phyloP scores from a whole-genome alignment of 35 echinoderm and acorn worm genomes.

The Chiridota heheva region DNA sequence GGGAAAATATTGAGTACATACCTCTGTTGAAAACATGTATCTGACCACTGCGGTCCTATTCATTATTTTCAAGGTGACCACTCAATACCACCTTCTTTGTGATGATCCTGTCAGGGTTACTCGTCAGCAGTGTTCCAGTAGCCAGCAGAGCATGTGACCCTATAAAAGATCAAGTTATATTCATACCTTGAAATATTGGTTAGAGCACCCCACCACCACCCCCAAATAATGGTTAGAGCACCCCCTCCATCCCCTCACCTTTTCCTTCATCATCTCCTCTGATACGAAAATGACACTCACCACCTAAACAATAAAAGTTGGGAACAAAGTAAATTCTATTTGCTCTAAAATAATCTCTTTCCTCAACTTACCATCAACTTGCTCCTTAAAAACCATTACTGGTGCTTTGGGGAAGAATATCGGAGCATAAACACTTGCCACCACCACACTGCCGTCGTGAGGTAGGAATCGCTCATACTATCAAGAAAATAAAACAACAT shows the following conservation, averaged over 20 bases:
- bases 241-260: too few species aligned
- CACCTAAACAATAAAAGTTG: too few species aligned
- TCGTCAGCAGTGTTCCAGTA: constrained; percentile 76
- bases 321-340: too few species aligned
- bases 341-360: too few species aligned
- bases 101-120: constrained; percentile 79
- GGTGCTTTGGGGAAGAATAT: constrained; percentile 80
- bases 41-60: constrained; percentile 84
- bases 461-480: constrained; percentile 89
- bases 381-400: constrained; percentile 81
- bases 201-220: too few species aligned
- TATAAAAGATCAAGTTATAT: too few species aligned
- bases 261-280: too few species aligned
- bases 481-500: too few species aligned
- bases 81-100: constrained; percentile 83
- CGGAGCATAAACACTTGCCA: constrained; percentile 92
- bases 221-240: too few species aligned
- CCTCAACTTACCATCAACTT: constrained; percentile 57
- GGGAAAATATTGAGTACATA: too few species aligned
- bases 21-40: constrained; percentile 99
- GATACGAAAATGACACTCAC: too few species aligned
- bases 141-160: constrained; percentile 82
- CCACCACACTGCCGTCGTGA: constrained; percentile 57
- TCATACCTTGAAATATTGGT: too few species aligned
- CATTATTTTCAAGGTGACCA: constrained; percentile 97